Percentiles rank a stretch among this genome's conserved stretches.
Conservation (phyloP, 37 sponge, comb jelly and placozoan genomes). For the Bolinopsis microptera region DNA sequence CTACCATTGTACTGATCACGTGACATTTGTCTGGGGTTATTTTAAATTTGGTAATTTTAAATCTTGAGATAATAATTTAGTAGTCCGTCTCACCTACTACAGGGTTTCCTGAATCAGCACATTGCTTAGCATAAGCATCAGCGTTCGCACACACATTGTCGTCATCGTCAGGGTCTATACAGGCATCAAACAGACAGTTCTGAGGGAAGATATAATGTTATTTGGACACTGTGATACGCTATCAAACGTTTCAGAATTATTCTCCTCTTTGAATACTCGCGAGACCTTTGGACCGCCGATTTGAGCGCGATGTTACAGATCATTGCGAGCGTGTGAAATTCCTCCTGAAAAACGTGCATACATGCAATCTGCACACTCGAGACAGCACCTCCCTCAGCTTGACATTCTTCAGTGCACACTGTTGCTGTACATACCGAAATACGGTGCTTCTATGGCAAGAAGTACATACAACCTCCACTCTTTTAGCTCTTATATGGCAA, state of each 20-base stretch:
- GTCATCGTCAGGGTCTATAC: neutral
- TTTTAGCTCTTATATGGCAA: no score
- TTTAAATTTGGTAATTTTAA: no score
- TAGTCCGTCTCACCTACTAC: conserved; percentile 8
- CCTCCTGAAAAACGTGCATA: neutral
- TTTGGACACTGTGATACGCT: neutral
- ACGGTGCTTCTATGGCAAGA: no score
- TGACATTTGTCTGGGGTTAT: no score
- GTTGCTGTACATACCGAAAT: no score
- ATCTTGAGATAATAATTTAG: no score
- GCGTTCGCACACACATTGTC: conserved; percentile 51
- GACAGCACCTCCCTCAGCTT: no score
- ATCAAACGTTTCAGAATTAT: neutral
- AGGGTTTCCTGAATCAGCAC: conserved; percentile 12
- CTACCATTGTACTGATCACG: no score
- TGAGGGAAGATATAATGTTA: neutral
- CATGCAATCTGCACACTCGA: no score
- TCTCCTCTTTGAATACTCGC: neutral
- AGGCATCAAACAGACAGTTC: conserved; percentile 7
- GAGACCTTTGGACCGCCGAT: no score
- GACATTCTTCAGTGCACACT: no score
- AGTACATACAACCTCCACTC: no score
- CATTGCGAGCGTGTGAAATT: neutral
- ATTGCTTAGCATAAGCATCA: neutral
- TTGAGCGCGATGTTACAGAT: neutral